These are phyloP conservation scores for Eupithecia dodoneata DNA, from an alignment of 2,888 invertebrate genomes.

Conservation along the genomic window DNA sequence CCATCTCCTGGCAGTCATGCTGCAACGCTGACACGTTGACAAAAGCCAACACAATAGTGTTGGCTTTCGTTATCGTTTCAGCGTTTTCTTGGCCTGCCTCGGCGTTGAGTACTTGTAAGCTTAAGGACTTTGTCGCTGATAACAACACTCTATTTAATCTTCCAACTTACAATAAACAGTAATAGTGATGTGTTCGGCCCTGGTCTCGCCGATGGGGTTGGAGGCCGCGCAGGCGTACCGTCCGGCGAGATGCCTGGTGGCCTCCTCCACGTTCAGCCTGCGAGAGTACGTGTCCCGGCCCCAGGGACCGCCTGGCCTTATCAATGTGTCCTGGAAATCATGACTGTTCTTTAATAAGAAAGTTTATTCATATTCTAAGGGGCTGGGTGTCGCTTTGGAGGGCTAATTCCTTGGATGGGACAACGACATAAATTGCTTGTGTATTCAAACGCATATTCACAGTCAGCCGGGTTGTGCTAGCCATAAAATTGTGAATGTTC, in stretches of 20 bases:
- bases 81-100: too few relatives aligned
- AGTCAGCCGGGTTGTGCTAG: too few relatives aligned
- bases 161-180: conserved; percentile 68
- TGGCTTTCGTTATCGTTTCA: too few relatives aligned
- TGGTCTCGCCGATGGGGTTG: conserved; percentile 71
- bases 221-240: conserved; percentile 71
- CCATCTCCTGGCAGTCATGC: too few relatives aligned
- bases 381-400: background rate
- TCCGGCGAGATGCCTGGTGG: conserved; percentile 66
- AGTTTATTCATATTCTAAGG: background rate
- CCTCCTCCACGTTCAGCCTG: conserved; percentile 63
- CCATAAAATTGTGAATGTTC: too few relatives aligned
- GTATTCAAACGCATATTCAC: too few relatives aligned
- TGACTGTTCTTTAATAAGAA: background rate
- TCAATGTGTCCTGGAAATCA: conserved; percentile 67
- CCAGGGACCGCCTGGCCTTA: conserved; percentile 66
- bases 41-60: too few relatives aligned
- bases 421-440: too few relatives aligned
- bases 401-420: too few relatives aligned
- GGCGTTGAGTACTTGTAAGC: too few relatives aligned
- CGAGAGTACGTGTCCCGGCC: conserved; percentile 60
- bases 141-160: background rate
- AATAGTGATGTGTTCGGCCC: conserved; percentile 65
- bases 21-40: too few relatives aligned
- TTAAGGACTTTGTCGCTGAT: background rate